Conservation (phyloP, 2,888 invertebrate genomes). For the Melolontha melolontha region DNA sequence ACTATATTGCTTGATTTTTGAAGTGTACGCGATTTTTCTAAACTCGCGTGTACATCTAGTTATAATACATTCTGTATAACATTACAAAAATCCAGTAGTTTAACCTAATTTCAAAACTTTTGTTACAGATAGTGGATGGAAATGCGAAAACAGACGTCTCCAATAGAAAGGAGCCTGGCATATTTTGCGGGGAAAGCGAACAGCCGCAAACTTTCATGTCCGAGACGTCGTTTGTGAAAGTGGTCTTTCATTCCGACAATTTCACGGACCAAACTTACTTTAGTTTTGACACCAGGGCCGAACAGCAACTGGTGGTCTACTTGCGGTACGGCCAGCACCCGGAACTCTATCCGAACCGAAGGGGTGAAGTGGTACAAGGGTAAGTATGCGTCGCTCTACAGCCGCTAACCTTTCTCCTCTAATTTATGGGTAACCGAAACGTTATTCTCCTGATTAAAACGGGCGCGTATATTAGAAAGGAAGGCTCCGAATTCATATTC, state of each 20-base stretch:
- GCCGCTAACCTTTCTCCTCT: neutral
- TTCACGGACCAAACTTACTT: slow-evolving; percentile 93
- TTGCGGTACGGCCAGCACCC: slow-evolving; percentile 94
- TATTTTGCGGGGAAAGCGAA: slow-evolving; percentile 94
- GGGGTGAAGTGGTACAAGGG: slow-evolving; percentile 90
- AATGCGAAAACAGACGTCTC: slow-evolving; percentile 91
- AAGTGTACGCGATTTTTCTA: too few relatives aligned
- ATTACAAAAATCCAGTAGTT: too few relatives aligned
- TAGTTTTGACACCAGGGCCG: slow-evolving; percentile 88
- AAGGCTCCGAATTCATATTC: too few relatives aligned
- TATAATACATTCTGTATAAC: too few relatives aligned
- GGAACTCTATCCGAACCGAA: slow-evolving; percentile 89
- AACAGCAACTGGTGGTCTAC: slow-evolving; percentile 92
- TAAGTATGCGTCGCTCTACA: slow-evolving; percentile 64
- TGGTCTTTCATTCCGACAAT: slow-evolving; percentile 92
- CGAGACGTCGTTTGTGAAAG: slow-evolving; percentile 92
- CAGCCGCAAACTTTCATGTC: slow-evolving; percentile 95
- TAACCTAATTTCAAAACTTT: neutral
- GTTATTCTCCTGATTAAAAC: slow-evolving; percentile 36
- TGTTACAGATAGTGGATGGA: slow-evolving; percentile 85
- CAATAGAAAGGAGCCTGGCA: slow-evolving; percentile 88
- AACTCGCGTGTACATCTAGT: too few relatives aligned
- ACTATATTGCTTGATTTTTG: too few relatives aligned
- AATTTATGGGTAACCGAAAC: slow-evolving; percentile 12
- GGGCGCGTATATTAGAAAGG: neutral